A percentile compares a stretch with the other conserved stretches of the same genome.
These are phyloP conservation scores for Meiosimyza decipiens DNA, from an alignment of 2,888 invertebrate genomes.

Conservation along the genomic window DNA sequence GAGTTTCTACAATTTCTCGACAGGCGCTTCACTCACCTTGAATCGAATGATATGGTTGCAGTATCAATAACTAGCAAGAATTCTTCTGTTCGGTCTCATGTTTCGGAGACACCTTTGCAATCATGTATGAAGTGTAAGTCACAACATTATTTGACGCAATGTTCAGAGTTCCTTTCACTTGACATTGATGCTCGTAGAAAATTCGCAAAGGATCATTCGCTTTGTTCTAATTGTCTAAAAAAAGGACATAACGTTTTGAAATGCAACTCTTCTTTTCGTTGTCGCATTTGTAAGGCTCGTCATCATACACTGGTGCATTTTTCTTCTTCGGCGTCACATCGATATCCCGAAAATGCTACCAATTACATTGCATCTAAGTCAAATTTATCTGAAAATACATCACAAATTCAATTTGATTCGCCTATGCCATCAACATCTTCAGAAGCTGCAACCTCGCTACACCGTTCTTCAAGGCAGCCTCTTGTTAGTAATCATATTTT, in stretches of 20 bases:
- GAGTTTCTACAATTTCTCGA: constrained; percentile 1
- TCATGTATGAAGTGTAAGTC: constrained; percentile 6
- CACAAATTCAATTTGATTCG: background rate
- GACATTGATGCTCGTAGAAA: constrained; percentile 9
- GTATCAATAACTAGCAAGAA: background rate
- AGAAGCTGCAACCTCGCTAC: background rate
- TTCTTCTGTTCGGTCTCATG: background rate
- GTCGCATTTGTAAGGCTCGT: constrained; percentile 11
- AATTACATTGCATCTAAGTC: background rate
- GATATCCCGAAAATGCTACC: background rate
- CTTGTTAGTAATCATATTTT: background rate
- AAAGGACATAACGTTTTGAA: constrained; percentile 8
- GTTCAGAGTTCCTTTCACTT: background rate
- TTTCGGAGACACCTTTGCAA: background rate
- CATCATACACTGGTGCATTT: constrained; percentile 20
- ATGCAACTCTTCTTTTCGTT: constrained; percentile 10
- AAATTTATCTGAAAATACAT: background rate
- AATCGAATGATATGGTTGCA: background rate
- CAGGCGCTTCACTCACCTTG: background rate
- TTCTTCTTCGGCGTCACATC: background rate
- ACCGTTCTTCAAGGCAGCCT: too few relatives aligned
- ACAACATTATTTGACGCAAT: constrained; percentile 6
- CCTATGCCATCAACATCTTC: background rate
- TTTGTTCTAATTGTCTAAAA: constrained; percentile 30
- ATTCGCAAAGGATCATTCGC: constrained; percentile 6